Conservation (phyloP, 2,113 vertebrate genomes). For the Colius striatus region DNA sequence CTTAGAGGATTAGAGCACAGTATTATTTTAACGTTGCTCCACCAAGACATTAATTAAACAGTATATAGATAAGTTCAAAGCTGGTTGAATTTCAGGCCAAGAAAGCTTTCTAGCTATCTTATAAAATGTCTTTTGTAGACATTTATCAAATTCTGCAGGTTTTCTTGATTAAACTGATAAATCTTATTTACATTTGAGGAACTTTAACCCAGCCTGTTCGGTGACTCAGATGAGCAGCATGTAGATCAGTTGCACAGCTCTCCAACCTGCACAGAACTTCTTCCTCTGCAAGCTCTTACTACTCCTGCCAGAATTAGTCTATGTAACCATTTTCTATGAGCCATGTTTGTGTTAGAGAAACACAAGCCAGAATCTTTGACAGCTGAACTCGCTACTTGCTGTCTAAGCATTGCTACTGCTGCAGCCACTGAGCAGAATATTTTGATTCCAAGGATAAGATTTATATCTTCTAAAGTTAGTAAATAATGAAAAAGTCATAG, state of each 20-base stretch:
- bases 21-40: conserved; percentile 14
- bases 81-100: background rate
- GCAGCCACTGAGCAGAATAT: conserved; percentile 18
- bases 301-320: background rate
- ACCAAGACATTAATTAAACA: conserved; percentile 32
- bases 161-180: conserved; percentile 42
- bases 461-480: conserved; percentile 14
- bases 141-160: conserved; percentile 54
- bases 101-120: conserved; percentile 36
- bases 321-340: background rate
- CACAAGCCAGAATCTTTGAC: background rate
- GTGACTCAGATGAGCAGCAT: background rate
- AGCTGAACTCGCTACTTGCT: background rate
- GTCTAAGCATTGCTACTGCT: background rate
- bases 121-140: conserved; percentile 20
- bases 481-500: conserved; percentile 39
- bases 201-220: background rate
- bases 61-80: background rate
- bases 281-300: background rate
- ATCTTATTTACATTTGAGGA: conserved; percentile 18
- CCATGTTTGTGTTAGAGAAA: background rate
- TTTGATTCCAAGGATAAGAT: conserved; percentile 32
- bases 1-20: conserved; percentile 57
- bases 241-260: background rate
- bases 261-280: background rate